Base-by-base conservation (phyloP, 2,888 invertebrate species). In the Caenorhabditis uteleia region DNA sequence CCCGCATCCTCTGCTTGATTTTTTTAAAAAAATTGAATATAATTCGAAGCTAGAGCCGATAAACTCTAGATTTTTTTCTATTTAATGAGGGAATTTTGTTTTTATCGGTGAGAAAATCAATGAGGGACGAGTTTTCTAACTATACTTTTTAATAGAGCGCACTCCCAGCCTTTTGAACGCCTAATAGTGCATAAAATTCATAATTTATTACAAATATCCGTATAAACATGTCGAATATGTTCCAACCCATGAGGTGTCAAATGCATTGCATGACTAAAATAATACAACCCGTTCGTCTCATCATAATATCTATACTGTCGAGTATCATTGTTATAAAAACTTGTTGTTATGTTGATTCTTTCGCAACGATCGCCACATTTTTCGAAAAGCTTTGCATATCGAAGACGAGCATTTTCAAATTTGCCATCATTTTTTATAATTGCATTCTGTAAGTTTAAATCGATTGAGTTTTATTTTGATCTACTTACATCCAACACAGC, bases 231-330 rank as follows among this genome's bases (percentile, higher is more conserved):
- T 18, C 48, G 18, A 36, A 49, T 18, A 14, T 39, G 21, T 21
- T 49, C 48, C 20, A 49, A 29, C 8, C 48, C 48, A 29, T 49
- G 36, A 39, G 40, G 40, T 18, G 29, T 36, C 12, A 49, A 40
- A 49, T 49, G 48, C 12, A 36, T 26, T 12, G 29, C 48, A 29
- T 34, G 25, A 1, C 39, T 49, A 4, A 49, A 2, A 31, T 39
- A 49, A 10, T 21, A n/a, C 4, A 49, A 26, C 18, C 48, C 36
- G 5, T 3, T n/a, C n/a, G n/a, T 5, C 3, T 36, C 20, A 36
- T 36, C 36, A 36, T 20, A 36, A 36, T 18, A 36, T 20, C 20
- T 18, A 18, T 20, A 36, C 10, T 36, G 36, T 36, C 10, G 5
- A 2, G 36, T 36, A 6, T 36, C 14, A 36, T 36, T 36, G 10